Evolutionary conservation across 2,888 invertebrate species (phyloP), one percentile per base, ranked within the genome.

Genomic region (Idaea biselata): DNA sequence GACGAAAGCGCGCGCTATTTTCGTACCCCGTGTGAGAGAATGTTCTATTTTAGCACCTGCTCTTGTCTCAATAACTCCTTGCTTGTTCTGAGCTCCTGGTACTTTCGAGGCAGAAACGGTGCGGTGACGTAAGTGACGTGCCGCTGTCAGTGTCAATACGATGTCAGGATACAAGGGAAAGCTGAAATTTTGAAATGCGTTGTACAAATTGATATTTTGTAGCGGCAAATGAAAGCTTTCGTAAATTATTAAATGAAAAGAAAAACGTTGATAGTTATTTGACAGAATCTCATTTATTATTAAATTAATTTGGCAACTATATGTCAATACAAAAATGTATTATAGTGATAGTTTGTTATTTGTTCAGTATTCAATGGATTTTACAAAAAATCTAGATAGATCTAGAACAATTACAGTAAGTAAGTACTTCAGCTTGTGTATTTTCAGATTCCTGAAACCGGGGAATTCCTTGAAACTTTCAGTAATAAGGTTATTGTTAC

Each of bases 401-500:
- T 6, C 8, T 44, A 44, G 14, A 14, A 2, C 14, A 44, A 14
- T 44, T 44, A 44, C 44, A n/a, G n/a, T 14, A 44, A n/a, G n/a
- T 8, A 44, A 14, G 44, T 3, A 44, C 44, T 44, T 44, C 44
- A 44, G 44, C 44, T 14, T 44, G 8, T 11, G 8, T 44, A 44
- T 44, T 44, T 44, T 44, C 44, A 33, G 59, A 16, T 60, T 58
- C 63, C 56, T 54, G 60, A 56, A 63, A 25, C 32, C 63, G 58
- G 58, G 75, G 72, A 71, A 69, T 84, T 89, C 88, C 89, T 87
- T 89, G 88, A 89, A 88, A 88, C 85, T 86, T n/a, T 88, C 86
- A 89, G 88, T 81, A 91, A 90, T 91, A 91, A 91, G 91, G 91
- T 91, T 91, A 91, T 84, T 79, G 81, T 73, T 87, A 92, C 91